Base-by-base conservation (phyloP, 2,888 invertebrate species). In the Nomada flava region DNA sequence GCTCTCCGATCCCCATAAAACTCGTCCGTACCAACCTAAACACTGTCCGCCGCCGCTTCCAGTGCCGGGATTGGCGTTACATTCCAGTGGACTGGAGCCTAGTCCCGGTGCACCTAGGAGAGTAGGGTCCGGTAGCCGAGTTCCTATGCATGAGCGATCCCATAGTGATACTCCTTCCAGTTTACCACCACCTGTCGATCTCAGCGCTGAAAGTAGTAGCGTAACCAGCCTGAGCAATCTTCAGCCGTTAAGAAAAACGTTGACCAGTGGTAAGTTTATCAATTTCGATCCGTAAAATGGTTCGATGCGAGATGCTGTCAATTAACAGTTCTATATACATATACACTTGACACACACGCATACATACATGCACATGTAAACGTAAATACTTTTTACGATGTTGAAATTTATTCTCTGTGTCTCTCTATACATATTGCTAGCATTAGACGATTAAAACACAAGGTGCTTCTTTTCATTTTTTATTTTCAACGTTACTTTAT, bases 121-220 rank as follows among this genome's bases (percentile, higher is more conserved):
- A 82, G 93, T 93, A 87, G 96, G 96, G 29, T 95, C 96, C 5
- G 94, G 94, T 71, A 95, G 94, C 74, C 89, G 93, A 65, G 91
- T 92, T 44, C 93, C 96, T 64, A 96, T 97, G 93, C 98, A 98
- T 93, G 98, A 98, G 94, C 95, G 98, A 83, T 98, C 98, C 47
- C 98, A 98, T 94, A 98, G 98, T 42, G 98, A 98, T 93, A 98
- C 98, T 65, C 97, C 97, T 26, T 97, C 97, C 68, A 96, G 97
- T 70, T 94, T 97, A 89, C 97, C 97, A 68, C 96, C 97, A 15
- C 93, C 94, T 11, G 98, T 98, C 71, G 98, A 98, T 94, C 95
- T 99, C 78, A 98, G 98, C 75, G 97, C 98, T 50, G 98, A 99
- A 94, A 98, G 98, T 94, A 98, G 98, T 94, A 98, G 98, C 93